These are phyloP conservation scores for Semnornis frantzii DNA, from an alignment of 2,113 vertebrate genomes.

Conservation along the genomic window DNA sequence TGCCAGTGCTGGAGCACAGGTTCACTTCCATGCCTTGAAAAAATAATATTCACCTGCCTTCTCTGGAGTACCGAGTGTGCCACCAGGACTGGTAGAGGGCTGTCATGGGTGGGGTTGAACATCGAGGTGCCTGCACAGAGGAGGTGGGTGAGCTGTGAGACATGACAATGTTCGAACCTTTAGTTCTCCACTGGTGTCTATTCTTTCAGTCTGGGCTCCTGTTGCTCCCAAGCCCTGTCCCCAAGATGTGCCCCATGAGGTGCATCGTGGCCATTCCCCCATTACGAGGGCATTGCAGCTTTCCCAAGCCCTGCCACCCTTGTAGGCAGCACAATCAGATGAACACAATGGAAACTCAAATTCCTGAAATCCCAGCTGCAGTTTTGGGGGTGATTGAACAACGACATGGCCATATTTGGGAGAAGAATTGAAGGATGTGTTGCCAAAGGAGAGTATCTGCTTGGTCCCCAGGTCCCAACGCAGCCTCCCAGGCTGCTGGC, in stretches of 20 bases:
- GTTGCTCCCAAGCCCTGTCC: neutral
- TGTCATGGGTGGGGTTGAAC: neutral
- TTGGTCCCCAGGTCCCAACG: neutral
- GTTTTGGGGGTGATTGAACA: slow-evolving; percentile 40
- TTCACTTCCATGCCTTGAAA: accelerated
- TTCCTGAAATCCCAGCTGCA: slow-evolving; percentile 47
- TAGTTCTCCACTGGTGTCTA: neutral
- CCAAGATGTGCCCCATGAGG: accelerated
- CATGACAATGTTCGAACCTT: accelerated
- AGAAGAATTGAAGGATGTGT: neutral
- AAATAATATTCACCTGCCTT: accelerated
- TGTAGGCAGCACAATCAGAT: neutral
- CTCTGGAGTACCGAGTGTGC: accelerated
- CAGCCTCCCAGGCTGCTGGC: neutral
- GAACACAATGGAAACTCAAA: slow-evolving; percentile 23
- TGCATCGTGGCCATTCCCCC: accelerated
- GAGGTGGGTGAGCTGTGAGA: neutral
- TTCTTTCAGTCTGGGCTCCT: neutral
- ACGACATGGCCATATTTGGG: slow-evolving; percentile 43
- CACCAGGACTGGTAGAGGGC: neutral
- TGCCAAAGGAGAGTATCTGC: neutral
- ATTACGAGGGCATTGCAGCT: neutral
- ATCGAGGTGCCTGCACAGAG: neutral
- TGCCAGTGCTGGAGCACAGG: neutral
- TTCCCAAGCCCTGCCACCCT: neutral